phyloP scores from a whole-genome alignment of 2,888 invertebrate species.

The Iselma pallidipennis region DNA sequence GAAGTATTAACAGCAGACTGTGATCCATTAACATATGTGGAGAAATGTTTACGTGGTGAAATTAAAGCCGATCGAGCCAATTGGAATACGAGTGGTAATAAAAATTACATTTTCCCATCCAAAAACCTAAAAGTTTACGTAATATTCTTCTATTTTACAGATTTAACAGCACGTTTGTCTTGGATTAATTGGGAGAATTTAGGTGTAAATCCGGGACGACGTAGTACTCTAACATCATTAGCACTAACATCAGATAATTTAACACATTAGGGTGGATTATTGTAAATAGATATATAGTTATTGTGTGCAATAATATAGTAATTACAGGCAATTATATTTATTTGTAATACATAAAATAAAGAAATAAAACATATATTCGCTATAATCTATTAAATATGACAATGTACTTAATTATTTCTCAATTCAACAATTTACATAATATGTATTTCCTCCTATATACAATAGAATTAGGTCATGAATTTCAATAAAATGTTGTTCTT shows the following conservation, averaged over 20 bases:
- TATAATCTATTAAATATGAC: slow-evolving; percentile 38
- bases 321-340: slow-evolving; percentile 34
- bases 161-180: slow-evolving; percentile 92
- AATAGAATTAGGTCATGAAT: slow-evolving; percentile 36
- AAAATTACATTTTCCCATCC: background rate
- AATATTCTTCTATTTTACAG: slow-evolving; percentile 62
- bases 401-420: slow-evolving; percentile 24
- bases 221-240: slow-evolving; percentile 80
- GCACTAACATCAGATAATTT: slow-evolving; percentile 72
- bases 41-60: slow-evolving; percentile 87
- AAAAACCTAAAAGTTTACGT: no score
- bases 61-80: slow-evolving; percentile 86
- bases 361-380: slow-evolving; percentile 44
- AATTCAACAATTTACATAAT: slow-evolving; percentile 41
- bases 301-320: slow-evolving; percentile 17
- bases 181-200: slow-evolving; percentile 99
- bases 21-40: slow-evolving; percentile 92
- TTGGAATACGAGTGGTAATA: slow-evolving; percentile 95
- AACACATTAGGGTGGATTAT: slow-evolving; percentile 37
- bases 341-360: slow-evolving; percentile 46
- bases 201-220: slow-evolving; percentile 87
- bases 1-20: slow-evolving; percentile 87
- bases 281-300: background rate
- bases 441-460: slow-evolving; percentile 41
- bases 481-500: slow-evolving; percentile 34